phyloP scores from a whole-genome alignment of 2,797 vertebrate species.

The Macroramphosus scolopax region DNA sequence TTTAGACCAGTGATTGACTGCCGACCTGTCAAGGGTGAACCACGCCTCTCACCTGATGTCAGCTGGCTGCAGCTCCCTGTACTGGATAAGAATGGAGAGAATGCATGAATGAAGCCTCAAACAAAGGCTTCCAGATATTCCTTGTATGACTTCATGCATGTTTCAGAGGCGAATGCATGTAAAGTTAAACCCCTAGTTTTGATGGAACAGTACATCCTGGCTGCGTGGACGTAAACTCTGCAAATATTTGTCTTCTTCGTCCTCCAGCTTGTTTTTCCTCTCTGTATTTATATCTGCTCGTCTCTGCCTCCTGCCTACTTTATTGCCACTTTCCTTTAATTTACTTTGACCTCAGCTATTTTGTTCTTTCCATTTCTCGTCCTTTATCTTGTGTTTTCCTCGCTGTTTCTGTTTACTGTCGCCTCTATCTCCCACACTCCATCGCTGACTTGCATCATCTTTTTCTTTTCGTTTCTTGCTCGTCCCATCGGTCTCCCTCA shows the following conservation, averaged over 20 bases:
- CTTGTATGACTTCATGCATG: no score
- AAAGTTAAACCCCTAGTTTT: no score
- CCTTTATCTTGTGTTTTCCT: no score
- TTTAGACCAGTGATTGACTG: no score
- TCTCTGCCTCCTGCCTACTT: conserved; percentile 14
- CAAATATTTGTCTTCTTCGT: not conserved
- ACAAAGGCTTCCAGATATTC: no score
- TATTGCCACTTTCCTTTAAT: conserved; percentile 9
- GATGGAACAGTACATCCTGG: no score
- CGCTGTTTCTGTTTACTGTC: conserved; percentile 16
- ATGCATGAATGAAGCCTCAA: no score
- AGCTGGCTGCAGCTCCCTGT: no score
- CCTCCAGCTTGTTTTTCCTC: conserved; percentile 12
- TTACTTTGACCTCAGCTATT: conserved; percentile 19
- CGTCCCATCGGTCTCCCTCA: conserved; percentile 25
- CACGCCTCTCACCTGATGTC: no score
- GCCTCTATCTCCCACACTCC: conserved; percentile 6
- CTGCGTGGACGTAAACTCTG: conserved; percentile 12
- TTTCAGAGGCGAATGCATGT: no score
- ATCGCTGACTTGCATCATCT: conserved; percentile 25
- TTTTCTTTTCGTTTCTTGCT: conserved; percentile 19
- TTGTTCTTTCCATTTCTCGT: conserved; percentile 9
- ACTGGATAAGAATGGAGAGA: no score
- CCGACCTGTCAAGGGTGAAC: no score
- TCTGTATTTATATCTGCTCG: conserved; percentile 27